Base-by-base conservation (phyloP, 2,888 invertebrate species). In the Cecidostiba fungosa region DNA sequence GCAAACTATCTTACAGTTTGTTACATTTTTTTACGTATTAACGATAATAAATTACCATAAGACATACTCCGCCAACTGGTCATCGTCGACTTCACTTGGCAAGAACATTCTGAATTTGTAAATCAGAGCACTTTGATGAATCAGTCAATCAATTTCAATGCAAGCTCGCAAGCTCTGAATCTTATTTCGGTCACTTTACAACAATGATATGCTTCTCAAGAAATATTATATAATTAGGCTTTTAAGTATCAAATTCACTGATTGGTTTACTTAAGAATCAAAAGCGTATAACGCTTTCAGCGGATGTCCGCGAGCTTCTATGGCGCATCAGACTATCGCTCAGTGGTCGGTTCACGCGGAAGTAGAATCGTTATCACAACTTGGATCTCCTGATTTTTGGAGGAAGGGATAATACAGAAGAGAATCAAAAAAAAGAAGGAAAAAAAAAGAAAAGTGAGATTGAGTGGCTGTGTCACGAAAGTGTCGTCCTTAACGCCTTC, bases 21-120 rank as follows among this genome's bases (percentile, higher is more conserved):
- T 3, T 32, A 32, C 1, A 32, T 32, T 32, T 3, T 32, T 3
- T 32, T 32, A 3, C 32, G 32, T 3, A 3, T 32, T 32, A 32
- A 1, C 3, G 3, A 32, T 19, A 76, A 32, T 50, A 59, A 47
- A 59, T 82, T 77, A 83, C 83, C 83, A 77, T 23, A 83, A 62
- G 6, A 83, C 74, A 70, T 83, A 83, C 23, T 72, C 77, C 23
- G 77, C 77, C n/a, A 83, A 50, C 16, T 83, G 39, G 19, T 84
- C 84, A 26, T 74, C 80, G 36, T 74, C 74, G 14, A 79, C 54
- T 6, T 72, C 84, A 23, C 26, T 50, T 0, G 78, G 74, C 36
- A 84, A 72, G 23, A 66, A 26, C 84, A 80, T 84, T 6, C n/a
- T 29, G 14, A 66, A 62, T 6, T 5, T n/a, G 8, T 39, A 6